These are phyloP conservation scores for Saccopteryx bilineata DNA, from an alignment of 2,113 vertebrate genomes.

Conservation along the genomic window DNA sequence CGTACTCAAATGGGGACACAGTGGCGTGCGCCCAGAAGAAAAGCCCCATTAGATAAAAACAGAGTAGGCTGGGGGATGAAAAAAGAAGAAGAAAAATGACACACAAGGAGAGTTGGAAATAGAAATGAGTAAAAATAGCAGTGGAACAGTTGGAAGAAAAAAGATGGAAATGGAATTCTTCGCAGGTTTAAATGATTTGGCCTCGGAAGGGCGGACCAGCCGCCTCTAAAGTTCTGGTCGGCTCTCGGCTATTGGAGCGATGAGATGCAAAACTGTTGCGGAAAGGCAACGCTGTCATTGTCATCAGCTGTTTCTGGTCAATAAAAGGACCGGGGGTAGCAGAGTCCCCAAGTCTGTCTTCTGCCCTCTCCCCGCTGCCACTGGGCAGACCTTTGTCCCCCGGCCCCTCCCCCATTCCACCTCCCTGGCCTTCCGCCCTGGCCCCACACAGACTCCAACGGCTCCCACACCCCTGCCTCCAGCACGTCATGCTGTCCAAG, in stretches of 20 bases:
- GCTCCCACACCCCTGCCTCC: not conserved
- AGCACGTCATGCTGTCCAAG: not conserved
- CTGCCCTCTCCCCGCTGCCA: not conserved
- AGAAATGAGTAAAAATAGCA: constrained; percentile 63
- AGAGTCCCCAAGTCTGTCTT: not conserved
- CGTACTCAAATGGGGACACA: not conserved
- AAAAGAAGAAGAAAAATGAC: not conserved
- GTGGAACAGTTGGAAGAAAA: not conserved
- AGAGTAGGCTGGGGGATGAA: not conserved
- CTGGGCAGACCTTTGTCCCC: not conserved
- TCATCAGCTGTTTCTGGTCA: not conserved
- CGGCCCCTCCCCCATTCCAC: not conserved
- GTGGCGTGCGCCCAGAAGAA: not conserved
- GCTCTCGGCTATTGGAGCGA: not conserved
- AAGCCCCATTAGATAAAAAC: constrained; percentile 15
- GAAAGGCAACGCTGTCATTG: not conserved
- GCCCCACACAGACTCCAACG: not conserved
- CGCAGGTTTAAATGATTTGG: not conserved
- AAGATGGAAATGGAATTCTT: constrained; percentile 26
- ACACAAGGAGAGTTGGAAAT: constrained; percentile 20
- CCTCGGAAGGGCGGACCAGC: not conserved
- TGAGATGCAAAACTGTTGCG: not conserved
- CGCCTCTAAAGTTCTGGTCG: not conserved
- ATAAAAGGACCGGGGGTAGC: not conserved
- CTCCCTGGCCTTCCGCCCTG: not conserved